These are phyloP conservation scores for Dasyornis broadbenti DNA, from an alignment of 2,113 vertebrate genomes.

Conservation along the genomic window DNA sequence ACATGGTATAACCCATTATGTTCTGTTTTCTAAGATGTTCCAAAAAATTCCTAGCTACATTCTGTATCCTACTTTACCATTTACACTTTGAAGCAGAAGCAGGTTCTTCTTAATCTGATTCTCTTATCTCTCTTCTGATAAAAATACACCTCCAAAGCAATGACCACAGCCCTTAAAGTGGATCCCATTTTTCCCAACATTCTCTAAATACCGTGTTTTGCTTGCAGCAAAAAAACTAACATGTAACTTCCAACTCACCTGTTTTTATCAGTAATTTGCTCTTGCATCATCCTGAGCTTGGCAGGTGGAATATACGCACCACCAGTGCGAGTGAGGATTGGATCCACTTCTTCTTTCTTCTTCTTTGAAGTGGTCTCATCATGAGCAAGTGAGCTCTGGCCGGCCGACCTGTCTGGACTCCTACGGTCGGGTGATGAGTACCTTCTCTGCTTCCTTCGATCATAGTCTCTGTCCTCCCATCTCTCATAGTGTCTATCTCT, in stretches of 20 bases:
- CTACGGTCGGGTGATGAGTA: slow-evolving; percentile 71
- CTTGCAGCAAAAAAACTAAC: neutral
- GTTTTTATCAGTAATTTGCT: slow-evolving; percentile 96
- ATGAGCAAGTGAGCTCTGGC: slow-evolving; percentile 49
- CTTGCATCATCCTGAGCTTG: slow-evolving; percentile 96
- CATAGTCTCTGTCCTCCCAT: slow-evolving; percentile 74
- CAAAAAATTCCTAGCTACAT: neutral
- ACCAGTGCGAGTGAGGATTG: slow-evolving; percentile 92
- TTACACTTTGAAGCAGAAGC: neutral
- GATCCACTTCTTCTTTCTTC: slow-evolving; percentile 93
- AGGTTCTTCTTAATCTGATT: neutral
- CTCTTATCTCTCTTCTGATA: neutral
- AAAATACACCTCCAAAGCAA: neutral
- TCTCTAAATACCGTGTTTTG: neutral
- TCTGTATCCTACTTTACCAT: neutral
- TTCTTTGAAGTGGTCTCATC: slow-evolving; percentile 82
- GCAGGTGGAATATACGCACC: slow-evolving; percentile 97
- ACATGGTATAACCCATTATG: fast-evolving
- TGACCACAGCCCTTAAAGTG: neutral
- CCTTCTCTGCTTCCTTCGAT: slow-evolving; percentile 77
- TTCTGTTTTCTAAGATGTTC: neutral
- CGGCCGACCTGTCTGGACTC: slow-evolving; percentile 48
- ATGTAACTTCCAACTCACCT: slow-evolving; percentile 69
- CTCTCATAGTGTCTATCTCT: slow-evolving; percentile 50
- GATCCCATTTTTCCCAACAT: neutral